Evolutionary conservation across 37 sponge, comb jelly and placozoan species (phyloP), one percentile per base, ranked within the genome.

Genomic region (Beroe forskalii): DNA sequence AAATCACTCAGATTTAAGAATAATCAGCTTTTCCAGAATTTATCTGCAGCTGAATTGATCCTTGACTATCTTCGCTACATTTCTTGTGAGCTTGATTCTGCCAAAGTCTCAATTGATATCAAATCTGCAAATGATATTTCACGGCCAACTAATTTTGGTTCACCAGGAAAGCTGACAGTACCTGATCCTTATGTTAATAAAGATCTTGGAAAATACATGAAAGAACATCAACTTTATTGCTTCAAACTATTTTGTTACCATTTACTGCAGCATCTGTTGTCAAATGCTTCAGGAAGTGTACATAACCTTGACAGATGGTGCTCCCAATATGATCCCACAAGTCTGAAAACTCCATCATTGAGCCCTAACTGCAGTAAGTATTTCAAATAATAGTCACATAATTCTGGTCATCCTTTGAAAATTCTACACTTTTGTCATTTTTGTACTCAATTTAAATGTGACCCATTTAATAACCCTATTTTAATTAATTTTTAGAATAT

Each of bases 151-250:
- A 32, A 80, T 9, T 41, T 20, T 24, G 86, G 86, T 19, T 44
- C 44, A 17, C 9, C 3, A 37, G 86, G 86, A 25, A 32, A 37
- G 27, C 30, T 80, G 31, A 23, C 35, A 3, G 42, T 80, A 20
- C 55, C 20, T 4, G 86, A 80, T 23, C 86, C 86, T 2, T 80
- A 80, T 23, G 27, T 80, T 4, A 38, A 23, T 4, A 80, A 80
- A 43, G 35, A 80, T 37, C 30, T 80, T 0, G 86, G 86, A 4
- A 80, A 22, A 80, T 80, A 42, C 55, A 80, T 80, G 86, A 44
- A 41, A 43, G 86, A 80, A 27, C 44, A 44, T 6, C 23, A 80
- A 12, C 22, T 80, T 1, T 80, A 44, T 43, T 23, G 19, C 4
- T 80, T 80, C 30, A 80, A 80, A 23, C 14, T 80, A 3, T 41